Evolutionary conservation across 2,113 vertebrate genomes (phyloP).

Genomic region (Anser brachyrhynchus): DNA sequence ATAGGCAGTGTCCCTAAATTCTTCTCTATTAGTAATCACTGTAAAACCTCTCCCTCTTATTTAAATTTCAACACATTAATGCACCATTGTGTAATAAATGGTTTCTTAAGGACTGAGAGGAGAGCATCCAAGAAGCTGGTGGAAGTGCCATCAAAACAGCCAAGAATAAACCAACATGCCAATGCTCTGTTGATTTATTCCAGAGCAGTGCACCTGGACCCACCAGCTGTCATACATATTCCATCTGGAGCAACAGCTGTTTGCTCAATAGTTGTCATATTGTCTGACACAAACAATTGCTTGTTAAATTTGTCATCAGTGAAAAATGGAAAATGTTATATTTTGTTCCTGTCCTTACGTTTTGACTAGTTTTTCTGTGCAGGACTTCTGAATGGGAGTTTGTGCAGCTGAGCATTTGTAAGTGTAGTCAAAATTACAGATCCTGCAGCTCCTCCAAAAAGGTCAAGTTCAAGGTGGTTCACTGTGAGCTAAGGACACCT

Average conservation of each 20-base stretch:
- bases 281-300: constrained; percentile 37
- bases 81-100: background rate
- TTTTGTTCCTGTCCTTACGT: background rate
- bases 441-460: background rate
- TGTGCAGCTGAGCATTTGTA: background rate
- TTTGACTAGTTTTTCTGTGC: background rate
- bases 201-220: background rate
- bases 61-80: background rate
- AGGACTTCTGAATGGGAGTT: background rate
- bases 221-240: background rate
- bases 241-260: constrained; percentile 40
- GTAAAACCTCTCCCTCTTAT: background rate
- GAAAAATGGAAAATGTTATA: background rate
- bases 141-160: background rate
- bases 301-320: constrained; percentile 10
- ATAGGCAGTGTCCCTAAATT: background rate
- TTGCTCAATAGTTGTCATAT: constrained; percentile 1
- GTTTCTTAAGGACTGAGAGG: background rate
- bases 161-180: background rate
- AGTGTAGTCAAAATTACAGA: background rate
- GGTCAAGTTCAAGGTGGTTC: background rate
- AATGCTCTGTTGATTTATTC: background rate
- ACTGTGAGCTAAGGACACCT: background rate
- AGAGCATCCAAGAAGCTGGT: background rate
- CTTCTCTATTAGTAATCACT: background rate